Percentiles rank a stretch among this genome's conserved stretches.
These are phyloP conservation scores for Marronus borbonicus DNA, from an alignment of 2,888 invertebrate genomes.

Conservation along the genomic window DNA sequence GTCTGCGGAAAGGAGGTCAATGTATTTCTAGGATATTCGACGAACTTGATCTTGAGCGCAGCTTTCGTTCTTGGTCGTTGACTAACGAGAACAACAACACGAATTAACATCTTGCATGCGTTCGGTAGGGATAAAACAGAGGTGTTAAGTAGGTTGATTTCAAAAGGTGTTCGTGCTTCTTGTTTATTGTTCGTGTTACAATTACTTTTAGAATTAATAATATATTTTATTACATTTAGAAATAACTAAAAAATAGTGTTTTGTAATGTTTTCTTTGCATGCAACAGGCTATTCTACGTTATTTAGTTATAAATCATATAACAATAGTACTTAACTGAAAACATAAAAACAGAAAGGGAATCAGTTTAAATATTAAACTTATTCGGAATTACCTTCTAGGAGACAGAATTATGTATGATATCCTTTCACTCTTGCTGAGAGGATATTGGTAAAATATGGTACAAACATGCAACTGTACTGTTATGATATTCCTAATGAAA, in stretches of 20 bases:
- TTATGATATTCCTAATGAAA: neutral
- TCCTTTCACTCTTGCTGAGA: neutral
- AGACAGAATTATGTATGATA: neutral
- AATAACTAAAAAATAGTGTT: neutral
- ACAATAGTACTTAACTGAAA: no score
- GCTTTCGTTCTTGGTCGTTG: slow-evolving; percentile 49
- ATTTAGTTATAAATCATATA: no score
- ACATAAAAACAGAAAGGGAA: neutral
- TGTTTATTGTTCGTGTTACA: slow-evolving; percentile 35
- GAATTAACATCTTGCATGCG: slow-evolving; percentile 28
- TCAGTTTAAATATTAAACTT: slow-evolving; percentile 49
- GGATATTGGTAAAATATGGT: slow-evolving; percentile 36
- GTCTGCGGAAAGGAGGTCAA: slow-evolving; percentile 66
- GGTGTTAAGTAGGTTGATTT: slow-evolving; percentile 34
- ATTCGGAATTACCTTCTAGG: slow-evolving; percentile 2
- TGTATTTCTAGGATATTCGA: slow-evolving; percentile 66
- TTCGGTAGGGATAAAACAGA: neutral
- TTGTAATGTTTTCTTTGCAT: neutral
- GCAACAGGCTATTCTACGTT: neutral
- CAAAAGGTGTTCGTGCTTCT: slow-evolving; percentile 22
- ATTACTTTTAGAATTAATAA: slow-evolving; percentile 32
- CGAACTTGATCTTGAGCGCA: slow-evolving; percentile 63
- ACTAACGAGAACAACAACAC: slow-evolving; percentile 40
- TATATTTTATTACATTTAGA: slow-evolving; percentile 22
- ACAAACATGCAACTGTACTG: slow-evolving; percentile 14